Evolutionary conservation across 1,140 invertebrate species (phyloP).

Genomic region (Diorhabda elongata): DNA sequence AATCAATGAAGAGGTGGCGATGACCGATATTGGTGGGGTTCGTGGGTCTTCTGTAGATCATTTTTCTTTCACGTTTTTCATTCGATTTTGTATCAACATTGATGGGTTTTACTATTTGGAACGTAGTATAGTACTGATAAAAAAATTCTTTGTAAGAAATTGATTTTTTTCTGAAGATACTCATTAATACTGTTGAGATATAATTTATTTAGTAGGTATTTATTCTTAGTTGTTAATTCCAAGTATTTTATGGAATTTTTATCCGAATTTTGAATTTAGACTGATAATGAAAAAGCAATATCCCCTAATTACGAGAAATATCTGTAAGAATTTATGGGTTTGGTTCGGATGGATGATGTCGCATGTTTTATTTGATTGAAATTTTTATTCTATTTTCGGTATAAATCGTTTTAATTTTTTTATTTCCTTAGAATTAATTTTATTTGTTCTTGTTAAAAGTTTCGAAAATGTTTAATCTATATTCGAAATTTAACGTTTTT

Average conservation of each 20-base stretch:
- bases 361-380: no score
- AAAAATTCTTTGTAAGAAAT: constrained; percentile 16
- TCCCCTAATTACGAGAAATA: constrained; percentile 25
- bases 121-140: constrained; percentile 30
- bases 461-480: no score
- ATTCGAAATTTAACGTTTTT: no score
- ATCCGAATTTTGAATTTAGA: constrained; percentile 39
- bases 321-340: neutral
- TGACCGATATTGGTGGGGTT: no score
- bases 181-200: constrained; percentile 33
- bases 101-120: constrained; percentile 13
- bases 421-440: no score
- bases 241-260: constrained; percentile 31
- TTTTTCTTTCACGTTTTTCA: constrained; percentile 10
- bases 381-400: no score
- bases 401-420: no score
- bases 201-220: constrained; percentile 35
- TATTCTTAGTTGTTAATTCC: constrained; percentile 28
- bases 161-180: constrained; percentile 32
- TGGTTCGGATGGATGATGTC: no score
- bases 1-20: no score
- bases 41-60: neutral
- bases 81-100: constrained; percentile 23
- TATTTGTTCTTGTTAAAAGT: no score
- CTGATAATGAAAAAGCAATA: constrained; percentile 38